These are phyloP conservation scores for Aegithalos caudatus DNA, from an alignment of 2,113 vertebrate genomes.

Conservation along the genomic window DNA sequence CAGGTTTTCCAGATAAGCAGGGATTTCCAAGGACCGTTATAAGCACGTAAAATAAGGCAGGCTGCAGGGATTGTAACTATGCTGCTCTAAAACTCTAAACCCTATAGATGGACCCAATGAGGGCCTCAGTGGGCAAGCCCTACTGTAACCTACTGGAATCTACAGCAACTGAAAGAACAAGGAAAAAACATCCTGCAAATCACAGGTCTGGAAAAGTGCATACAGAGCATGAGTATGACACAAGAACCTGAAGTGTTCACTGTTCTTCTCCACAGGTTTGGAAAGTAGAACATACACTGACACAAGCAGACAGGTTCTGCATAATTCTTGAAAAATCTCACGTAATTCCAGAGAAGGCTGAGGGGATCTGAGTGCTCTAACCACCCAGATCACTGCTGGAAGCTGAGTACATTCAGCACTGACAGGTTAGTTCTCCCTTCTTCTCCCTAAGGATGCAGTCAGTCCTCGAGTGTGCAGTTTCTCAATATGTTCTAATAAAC, in stretches of 20 bases:
- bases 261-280: background rate
- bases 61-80: rapidly evolving
- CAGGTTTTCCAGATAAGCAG: background rate
- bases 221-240: background rate
- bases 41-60: background rate
- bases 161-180: background rate
- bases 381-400: background rate
- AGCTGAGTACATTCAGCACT: background rate
- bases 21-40: background rate
- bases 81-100: background rate
- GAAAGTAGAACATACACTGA: background rate
- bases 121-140: background rate
- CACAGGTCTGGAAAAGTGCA: background rate
- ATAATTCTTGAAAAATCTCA: background rate
- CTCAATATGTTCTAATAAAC: background rate
- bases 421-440: background rate
- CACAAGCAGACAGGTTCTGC: background rate
- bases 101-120: background rate
- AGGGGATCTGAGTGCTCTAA: background rate
- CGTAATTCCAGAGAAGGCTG: background rate
- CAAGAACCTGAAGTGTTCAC: background rate
- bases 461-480: background rate
- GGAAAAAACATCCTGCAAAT: background rate
- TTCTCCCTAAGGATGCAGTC: background rate
- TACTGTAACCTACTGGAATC: background rate